phyloP scores from a whole-genome alignment of 2,888 invertebrate species.

The Limnephilus lunatus region DNA sequence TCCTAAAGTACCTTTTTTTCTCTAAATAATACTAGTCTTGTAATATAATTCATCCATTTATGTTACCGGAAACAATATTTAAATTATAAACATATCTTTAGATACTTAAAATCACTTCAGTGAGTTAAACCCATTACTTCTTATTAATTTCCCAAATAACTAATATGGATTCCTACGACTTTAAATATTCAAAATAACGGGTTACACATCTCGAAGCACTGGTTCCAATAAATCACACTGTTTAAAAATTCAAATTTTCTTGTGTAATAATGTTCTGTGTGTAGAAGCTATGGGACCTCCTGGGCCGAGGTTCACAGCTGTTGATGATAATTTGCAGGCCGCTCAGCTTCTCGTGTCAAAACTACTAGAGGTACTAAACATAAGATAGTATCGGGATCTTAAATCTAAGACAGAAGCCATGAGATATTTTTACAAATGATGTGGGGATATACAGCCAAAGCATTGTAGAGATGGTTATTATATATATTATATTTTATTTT shows the following conservation, averaged over 20 bases:
- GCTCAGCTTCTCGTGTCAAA: neutral
- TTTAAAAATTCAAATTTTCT: neutral
- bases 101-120: neutral
- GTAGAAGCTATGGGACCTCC: conserved; percentile 5
- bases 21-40: neutral
- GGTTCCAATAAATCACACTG: conserved; percentile 10
- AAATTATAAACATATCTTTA: neutral
- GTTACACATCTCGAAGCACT: neutral
- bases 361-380: neutral
- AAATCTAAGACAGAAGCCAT: conserved; percentile 22
- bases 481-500: no score
- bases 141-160: neutral
- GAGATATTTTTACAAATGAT: neutral
- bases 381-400: conserved; percentile 1
- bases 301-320: neutral
- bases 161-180: neutral
- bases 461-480: neutral
- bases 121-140: neutral
- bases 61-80: neutral
- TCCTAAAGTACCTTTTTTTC: no score
- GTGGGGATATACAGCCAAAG: neutral
- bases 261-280: neutral
- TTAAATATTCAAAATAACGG: conserved; percentile 23
- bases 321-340: conserved; percentile 3
- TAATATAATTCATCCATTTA: neutral